Evolutionary conservation across 2,113 vertebrate genomes (phyloP).

Genomic region (Lutjanus erythropterus): DNA sequence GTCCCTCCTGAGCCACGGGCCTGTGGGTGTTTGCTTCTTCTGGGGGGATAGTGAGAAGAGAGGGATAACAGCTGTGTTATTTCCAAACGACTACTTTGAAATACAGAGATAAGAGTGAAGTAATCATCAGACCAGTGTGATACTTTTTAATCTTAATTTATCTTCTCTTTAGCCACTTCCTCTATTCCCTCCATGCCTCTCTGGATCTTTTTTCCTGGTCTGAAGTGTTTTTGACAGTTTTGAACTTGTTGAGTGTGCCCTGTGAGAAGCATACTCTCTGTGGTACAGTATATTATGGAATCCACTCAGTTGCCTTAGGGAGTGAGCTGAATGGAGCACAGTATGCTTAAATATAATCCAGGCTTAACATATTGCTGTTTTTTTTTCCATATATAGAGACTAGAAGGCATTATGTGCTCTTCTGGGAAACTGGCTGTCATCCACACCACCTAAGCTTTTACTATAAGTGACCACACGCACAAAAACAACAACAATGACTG

Average conservation of each 20-base stretch:
- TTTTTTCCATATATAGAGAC: background rate
- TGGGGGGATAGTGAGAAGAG: background rate
- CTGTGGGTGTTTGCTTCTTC: background rate
- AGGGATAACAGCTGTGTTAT: background rate
- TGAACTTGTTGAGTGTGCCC: background rate
- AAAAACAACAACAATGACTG: background rate
- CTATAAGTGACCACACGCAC: background rate
- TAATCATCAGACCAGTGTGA: slow-evolving; percentile 21
- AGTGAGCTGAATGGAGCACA: background rate
- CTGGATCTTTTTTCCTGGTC: background rate
- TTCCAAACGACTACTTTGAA: background rate
- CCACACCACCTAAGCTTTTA: background rate
- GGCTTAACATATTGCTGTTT: background rate
- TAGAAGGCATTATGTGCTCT: background rate
- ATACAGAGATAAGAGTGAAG: slow-evolving; percentile 14
- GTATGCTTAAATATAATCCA: background rate
- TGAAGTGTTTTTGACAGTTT: background rate
- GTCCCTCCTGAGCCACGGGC: background rate
- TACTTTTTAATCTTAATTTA: background rate
- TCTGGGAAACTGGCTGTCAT: background rate
- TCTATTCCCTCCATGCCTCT: background rate
- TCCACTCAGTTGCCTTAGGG: background rate
- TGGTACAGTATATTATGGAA: background rate
- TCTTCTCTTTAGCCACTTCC: background rate
- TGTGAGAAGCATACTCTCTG: background rate